Evolutionary conservation across 2,888 invertebrate genomes (phyloP).

Genomic region (Ptychoptera contaminata): DNA sequence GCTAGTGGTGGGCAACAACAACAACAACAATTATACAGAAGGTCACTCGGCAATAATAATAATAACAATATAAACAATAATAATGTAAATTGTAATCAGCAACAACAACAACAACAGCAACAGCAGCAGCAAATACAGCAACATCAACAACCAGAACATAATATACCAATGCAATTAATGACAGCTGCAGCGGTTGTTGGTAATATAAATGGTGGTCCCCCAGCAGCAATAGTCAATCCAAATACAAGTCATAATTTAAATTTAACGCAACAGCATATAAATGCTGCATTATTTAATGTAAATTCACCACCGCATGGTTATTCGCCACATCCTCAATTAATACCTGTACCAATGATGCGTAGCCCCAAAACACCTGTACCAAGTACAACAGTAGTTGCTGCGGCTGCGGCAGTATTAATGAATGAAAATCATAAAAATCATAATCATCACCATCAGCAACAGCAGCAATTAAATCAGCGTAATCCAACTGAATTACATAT

Average conservation of each 20-base stretch:
- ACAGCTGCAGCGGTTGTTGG: background rate
- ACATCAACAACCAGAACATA: background rate
- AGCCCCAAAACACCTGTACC: constrained; percentile 3
- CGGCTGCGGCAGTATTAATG: constrained; percentile 5
- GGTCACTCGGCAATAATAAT: constrained; percentile 13
- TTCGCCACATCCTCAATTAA: constrained; percentile 11
- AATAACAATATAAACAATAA: constrained; percentile 10
- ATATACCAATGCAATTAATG: background rate
- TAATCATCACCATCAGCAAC: constrained; percentile 2
- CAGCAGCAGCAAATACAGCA: constrained; percentile 8
- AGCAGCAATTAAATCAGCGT: constrained; percentile 1
- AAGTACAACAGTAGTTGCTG: background rate
- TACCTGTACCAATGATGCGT: background rate
- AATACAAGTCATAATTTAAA: constrained; percentile 10
- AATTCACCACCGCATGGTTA: constrained; percentile 14
- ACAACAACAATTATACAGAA: constrained; percentile 11
- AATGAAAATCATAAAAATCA: constrained; percentile 9
- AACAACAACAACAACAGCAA: constrained; percentile 7
- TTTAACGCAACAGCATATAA: constrained; percentile 16
- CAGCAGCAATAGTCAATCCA: background rate
- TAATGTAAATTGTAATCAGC: constrained; percentile 7
- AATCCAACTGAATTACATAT: constrained; percentile 22
- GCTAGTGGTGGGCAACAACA: constrained; percentile 14
- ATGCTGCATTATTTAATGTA: constrained; percentile 16
- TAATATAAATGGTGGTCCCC: background rate